phyloP scores from a whole-genome alignment of 2,888 invertebrate genomes.

The Crepidodera aurea region DNA sequence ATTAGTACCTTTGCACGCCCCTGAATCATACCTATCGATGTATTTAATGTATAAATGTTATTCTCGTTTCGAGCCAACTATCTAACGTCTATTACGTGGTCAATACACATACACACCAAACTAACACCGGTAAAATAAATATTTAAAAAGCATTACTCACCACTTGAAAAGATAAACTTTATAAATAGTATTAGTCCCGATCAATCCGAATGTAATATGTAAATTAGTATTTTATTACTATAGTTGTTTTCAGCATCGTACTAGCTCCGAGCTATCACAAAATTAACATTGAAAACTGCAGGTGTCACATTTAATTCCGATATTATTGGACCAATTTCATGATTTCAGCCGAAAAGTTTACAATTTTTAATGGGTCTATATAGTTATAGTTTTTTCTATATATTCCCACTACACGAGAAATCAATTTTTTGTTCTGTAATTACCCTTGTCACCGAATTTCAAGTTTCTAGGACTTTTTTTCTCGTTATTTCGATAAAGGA shows the following conservation, averaged over 20 bases:
- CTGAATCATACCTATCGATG: not conserved
- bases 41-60: slow-evolving; percentile 1
- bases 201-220: not conserved
- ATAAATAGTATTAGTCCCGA: slow-evolving; percentile 6
- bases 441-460: too few relatives aligned
- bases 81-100: not conserved
- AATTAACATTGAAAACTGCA: too few relatives aligned
- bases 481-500: too few relatives aligned
- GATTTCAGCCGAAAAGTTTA: too few relatives aligned
- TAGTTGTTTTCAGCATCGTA: not conserved
- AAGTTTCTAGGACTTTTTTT: too few relatives aligned
- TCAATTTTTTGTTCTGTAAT: too few relatives aligned
- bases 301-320: too few relatives aligned
- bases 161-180: slow-evolving; percentile 7
- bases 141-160: slow-evolving; percentile 7
- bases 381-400: too few relatives aligned
- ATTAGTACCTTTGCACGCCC: not conserved
- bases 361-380: too few relatives aligned
- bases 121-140: slow-evolving; percentile 3
- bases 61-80: not conserved
- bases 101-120: not conserved
- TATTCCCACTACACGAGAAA: too few relatives aligned
- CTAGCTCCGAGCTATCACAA: too few relatives aligned
- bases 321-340: too few relatives aligned
- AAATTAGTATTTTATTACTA: slow-evolving; percentile 4